These are phyloP conservation scores for Chrysodeixis includens DNA, from an alignment of 2,888 invertebrate genomes.

Conservation along the genomic window DNA sequence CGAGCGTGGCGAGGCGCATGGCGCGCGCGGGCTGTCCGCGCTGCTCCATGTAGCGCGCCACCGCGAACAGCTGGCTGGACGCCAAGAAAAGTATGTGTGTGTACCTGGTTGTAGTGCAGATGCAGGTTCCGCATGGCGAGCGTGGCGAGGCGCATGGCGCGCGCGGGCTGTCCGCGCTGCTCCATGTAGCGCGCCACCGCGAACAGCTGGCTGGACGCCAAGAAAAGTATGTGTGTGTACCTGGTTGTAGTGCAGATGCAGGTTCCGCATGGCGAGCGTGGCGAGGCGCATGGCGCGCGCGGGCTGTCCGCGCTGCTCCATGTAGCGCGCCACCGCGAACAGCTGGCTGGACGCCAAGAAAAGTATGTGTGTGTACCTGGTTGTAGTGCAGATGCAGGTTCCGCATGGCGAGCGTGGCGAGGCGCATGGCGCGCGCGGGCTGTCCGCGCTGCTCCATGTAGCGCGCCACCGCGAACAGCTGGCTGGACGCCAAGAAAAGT, in stretches of 20 bases:
- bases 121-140: conserved; percentile 95
- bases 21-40: conserved; percentile 94
- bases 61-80: conserved; percentile 94
- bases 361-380: too few relatives aligned
- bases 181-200: conserved; percentile 96
- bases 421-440: conserved; percentile 94
- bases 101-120: too few relatives aligned
- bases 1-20: conserved; percentile 94
- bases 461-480: conserved; percentile 95
- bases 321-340: conserved; percentile 95
- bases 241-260: conserved; percentile 95
- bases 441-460: conserved; percentile 96
- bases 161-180: conserved; percentile 94
- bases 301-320: conserved; percentile 95
- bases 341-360: conserved; percentile 95
- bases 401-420: conserved; percentile 95
- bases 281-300: conserved; percentile 95
- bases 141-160: conserved; percentile 94
- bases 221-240: too few relatives aligned
- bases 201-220: conserved; percentile 95
- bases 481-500: conserved; percentile 94
- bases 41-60: conserved; percentile 96
- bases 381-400: conserved; percentile 94
- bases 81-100: too few relatives aligned
- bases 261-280: conserved; percentile 94